A percentile compares a stretch with the other conserved stretches of the same genome.
phyloP scores from a whole-genome alignment of 2,113 vertebrate genomes.

The Leptodactylus fuscus region DNA sequence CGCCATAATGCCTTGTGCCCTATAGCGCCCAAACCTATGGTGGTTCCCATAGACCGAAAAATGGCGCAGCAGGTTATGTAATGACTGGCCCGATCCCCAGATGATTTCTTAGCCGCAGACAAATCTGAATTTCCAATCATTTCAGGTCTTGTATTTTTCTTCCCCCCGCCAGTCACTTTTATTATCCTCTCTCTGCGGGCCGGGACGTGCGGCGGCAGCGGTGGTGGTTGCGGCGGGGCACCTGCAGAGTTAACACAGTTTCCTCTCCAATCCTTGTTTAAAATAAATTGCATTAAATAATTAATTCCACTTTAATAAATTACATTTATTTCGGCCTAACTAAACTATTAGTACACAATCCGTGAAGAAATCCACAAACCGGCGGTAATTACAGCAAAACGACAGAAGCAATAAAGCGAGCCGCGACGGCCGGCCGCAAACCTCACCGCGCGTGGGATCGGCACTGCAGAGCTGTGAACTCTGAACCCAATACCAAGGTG shows the following conservation, averaged over 20 bases:
- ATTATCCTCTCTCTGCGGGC: neutral
- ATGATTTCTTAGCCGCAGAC: no score
- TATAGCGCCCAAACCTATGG: neutral
- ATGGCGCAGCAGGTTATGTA: neutral
- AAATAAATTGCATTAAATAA: conserved; percentile 38
- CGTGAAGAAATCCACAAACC: neutral
- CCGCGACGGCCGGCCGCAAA: neutral
- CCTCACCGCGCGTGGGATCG: neutral
- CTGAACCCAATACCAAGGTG: no score
- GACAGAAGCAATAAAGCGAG: neutral
- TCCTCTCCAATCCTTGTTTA: conserved; percentile 12
- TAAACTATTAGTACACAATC: conserved; percentile 24
- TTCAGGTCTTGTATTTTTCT: neutral
- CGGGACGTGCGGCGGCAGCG: neutral
- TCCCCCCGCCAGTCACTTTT: neutral
- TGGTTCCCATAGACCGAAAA: no score
- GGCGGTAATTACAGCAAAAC: neutral
- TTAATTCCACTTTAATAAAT: conserved; percentile 36
- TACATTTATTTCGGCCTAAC: conserved; percentile 50
- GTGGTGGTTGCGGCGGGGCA: no score
- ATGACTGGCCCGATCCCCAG: neutral
- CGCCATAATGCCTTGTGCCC: no score
- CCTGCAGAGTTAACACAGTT: conserved; percentile 33
- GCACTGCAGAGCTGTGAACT: no score
- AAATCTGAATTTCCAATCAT: neutral